Base-by-base conservation (phyloP, 2,888 invertebrate species). In the Phasia obesa region DNA sequence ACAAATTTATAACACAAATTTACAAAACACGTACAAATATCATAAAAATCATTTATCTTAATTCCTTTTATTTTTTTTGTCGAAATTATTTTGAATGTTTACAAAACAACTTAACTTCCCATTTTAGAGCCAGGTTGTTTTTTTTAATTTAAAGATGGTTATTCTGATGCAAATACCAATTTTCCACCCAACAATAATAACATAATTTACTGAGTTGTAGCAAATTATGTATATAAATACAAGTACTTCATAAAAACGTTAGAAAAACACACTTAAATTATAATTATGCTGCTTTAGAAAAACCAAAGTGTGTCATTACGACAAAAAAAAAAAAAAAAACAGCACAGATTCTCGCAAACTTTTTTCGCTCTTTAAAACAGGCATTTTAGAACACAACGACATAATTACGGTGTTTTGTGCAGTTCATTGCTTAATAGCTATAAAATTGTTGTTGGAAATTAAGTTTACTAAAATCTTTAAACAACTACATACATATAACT, bases 11-110 rank as follows among this genome's bases (percentile, higher is more conserved):
- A 35, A 62, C 21, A 69, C 4, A 38, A 69, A 57, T 27, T 75
- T 65, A 71, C 1, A 75, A 59, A 70, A 65, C 70, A 70, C 35
- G 35, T 70, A 70, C 44, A 70, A 70, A 59, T 35, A 35, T 35
- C 35, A 35, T 75, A 81, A 81, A 75, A 73, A 70, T 31, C 15
- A 38, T 44, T 62, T 70, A 11, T 35, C 35, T 35, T 11, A 35
- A 15, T n/a, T 13, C 15, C 3, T 15, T 42, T 42, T 42, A 11
- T 38, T 38, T 1, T 13, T 38, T 38, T 5, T 38, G 1, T n/a
- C 13, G 4, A 4, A n/a, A 42, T 42, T 42, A 42, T 42, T 13
- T 42, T 5, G 15, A 13, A n/a, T n/a, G 15, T 42, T 42, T 42
- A 15, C n/a, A 35, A 35, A 35, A 35, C 11, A 35, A 35, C 9